Conservation (phyloP, 37 sponge, comb jelly and placozoan genomes). For the Hexactinellida sp. region DNA sequence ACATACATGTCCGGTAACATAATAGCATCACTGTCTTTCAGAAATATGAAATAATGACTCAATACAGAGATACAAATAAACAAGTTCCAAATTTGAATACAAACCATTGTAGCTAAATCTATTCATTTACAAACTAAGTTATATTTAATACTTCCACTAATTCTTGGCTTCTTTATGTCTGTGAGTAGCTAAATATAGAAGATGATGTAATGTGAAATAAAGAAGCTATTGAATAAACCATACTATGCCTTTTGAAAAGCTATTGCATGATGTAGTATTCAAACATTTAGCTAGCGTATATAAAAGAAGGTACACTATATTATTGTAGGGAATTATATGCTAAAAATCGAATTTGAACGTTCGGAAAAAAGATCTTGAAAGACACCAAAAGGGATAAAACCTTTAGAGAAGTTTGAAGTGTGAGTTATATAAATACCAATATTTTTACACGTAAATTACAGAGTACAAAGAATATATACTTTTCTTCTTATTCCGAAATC, state of each 20-base stretch:
- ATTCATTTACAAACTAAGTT: too few relatives aligned
- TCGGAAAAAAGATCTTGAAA: background rate
- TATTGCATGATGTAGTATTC: background rate
- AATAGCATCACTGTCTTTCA: too few relatives aligned
- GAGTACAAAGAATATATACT: too few relatives aligned
- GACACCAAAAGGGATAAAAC: background rate
- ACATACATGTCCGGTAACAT: too few relatives aligned
- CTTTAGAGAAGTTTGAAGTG: background rate
- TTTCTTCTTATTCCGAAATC: too few relatives aligned
- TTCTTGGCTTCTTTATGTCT: background rate
- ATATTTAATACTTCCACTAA: background rate
- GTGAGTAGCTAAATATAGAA: background rate
- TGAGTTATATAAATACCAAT: background rate
- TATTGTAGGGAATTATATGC: background rate
- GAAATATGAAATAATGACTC: too few relatives aligned
- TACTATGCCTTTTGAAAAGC: conserved; percentile 1
- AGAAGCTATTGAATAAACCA: conserved; percentile 12
- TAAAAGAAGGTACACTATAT: background rate
- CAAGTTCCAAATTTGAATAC: too few relatives aligned
- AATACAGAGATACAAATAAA: too few relatives aligned
- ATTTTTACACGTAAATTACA: too few relatives aligned
- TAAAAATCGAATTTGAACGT: conserved; percentile 11
- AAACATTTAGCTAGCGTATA: background rate
- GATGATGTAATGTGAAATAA: conserved; percentile 3
- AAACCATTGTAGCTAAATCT: too few relatives aligned